Evolutionary conservation across 2,797 vertebrate genomes (phyloP), one percentile per base, ranked within the genome.

Genomic region (Enteromius fasciolatus): DNA sequence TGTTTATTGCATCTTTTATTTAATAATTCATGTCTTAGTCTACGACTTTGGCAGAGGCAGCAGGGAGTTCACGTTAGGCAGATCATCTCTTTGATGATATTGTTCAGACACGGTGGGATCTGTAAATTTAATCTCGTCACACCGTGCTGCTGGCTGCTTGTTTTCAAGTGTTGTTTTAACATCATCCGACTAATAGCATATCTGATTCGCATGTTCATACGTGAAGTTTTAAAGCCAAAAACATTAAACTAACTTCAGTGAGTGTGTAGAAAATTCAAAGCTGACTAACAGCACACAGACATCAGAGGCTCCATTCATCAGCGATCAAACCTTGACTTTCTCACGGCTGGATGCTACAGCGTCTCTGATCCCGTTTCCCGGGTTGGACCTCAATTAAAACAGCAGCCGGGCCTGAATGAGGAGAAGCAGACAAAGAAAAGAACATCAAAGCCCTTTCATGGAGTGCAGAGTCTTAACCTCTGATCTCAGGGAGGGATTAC

Each of bases 381-480:
- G 57, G 70, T 67, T 41, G n/a, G 74, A 73, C 50, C 76, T 68
- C 77, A 67, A 61, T 73, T 59, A 70, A 69, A 67, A 57, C 50
- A 25, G 61, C 36, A 63, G 41, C 44, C 10, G 54, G 69, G 69
- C 52, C 63, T 76, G 75, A 76, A 81, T 63, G 77, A 80, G 76
- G 75, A 39, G 12, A 68, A 80, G 78, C 64, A 64, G 64, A 74
- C 68, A 81, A 74, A 67, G 52, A 76, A 52, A 57, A 63, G 44
- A 78, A 80, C 73, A 84, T 87, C 74, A 87, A 87, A 88, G 84
- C 15, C 67, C 46, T 83, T 85, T 82, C 75, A 85, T 86, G 81
- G 86, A 83, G 80, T 44, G 63, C 28, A 54, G 76, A 81, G 75
- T 82, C 54, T 48, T 78, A 78, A 59, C 69, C 57, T 87, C 52